Percentiles rank a stretch among this genome's conserved stretches.
phyloP scores from a whole-genome alignment of 2,797 vertebrate species.

The Siniperca scherzeri region DNA sequence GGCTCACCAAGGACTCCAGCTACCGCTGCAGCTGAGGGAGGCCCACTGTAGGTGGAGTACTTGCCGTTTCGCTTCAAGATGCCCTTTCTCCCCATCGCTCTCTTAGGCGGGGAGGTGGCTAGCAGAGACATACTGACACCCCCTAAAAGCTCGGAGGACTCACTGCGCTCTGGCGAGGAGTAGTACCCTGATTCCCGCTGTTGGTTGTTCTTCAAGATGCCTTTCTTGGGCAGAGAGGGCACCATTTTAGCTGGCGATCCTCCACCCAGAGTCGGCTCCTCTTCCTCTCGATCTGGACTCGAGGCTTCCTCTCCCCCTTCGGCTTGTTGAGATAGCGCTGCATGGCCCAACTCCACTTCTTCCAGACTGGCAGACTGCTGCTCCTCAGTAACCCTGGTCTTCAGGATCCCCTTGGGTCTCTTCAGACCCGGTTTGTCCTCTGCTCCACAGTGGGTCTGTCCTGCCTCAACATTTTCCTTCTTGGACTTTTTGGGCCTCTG shows the following conservation, averaged over 20 bases:
- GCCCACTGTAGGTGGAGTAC: constrained; percentile 90
- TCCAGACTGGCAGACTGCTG: constrained; percentile 90
- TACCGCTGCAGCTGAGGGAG: constrained; percentile 73
- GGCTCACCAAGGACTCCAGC: constrained; percentile 80
- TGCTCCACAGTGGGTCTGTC: constrained; percentile 84
- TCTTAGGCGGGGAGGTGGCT: constrained; percentile 86
- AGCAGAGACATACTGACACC: constrained; percentile 81
- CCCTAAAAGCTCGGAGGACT: constrained; percentile 94
- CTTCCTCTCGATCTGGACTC: constrained; percentile 84
- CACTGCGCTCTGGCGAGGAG: constrained; percentile 97
- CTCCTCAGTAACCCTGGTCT: constrained; percentile 93
- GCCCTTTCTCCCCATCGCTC: constrained; percentile 91
- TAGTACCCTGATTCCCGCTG: constrained; percentile 99
- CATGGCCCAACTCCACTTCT: constrained; percentile 88
- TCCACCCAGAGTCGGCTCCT: constrained; percentile 77
- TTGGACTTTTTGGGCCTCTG: constrained; percentile 97
- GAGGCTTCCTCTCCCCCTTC: constrained; percentile 83
- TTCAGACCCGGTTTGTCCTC: constrained; percentile 91
- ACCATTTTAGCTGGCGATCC: constrained; percentile 87
- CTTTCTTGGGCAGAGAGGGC: constrained; percentile 95
- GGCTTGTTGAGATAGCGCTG: constrained; percentile 75
- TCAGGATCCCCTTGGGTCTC: constrained; percentile 97
- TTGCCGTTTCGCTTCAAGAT: constrained; percentile 98
- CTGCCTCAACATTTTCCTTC: constrained; percentile 93
- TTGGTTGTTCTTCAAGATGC: constrained; percentile 98